phyloP scores from a whole-genome alignment of 2,113 vertebrate species.

The Colistium nudipinnis region DNA sequence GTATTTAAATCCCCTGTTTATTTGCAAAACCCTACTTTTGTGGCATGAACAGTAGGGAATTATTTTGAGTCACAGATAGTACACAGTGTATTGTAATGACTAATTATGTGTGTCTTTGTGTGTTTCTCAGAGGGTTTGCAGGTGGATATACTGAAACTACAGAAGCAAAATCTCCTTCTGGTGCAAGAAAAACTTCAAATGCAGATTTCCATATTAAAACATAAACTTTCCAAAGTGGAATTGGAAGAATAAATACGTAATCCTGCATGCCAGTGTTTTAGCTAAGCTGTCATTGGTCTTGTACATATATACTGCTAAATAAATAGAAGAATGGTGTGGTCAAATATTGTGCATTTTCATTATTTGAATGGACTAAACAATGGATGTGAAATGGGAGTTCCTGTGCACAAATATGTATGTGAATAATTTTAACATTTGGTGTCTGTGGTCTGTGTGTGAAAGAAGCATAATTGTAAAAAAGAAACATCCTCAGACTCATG shows the following conservation, averaged over 20 bases:
- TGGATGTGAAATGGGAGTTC: too few species aligned
- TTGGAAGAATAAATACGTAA: background rate
- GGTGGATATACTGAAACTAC: conserved; percentile 47
- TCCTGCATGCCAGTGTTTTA: background rate
- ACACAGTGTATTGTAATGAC: background rate
- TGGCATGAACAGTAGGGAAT: too few species aligned
- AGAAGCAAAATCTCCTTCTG: conserved; percentile 61
- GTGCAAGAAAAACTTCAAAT: conserved; percentile 60
- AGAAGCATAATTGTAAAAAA: too few species aligned
- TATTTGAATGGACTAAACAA: background rate
- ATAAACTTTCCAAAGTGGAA: background rate
- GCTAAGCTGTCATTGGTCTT: too few species aligned
- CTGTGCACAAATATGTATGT: too few species aligned
- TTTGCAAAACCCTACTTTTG: too few species aligned
- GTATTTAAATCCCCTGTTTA: too few species aligned
- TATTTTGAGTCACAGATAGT: too few species aligned
- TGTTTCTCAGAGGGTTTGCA: conserved; percentile 36
- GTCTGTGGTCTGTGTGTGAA: too few species aligned
- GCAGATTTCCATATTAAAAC: conserved; percentile 53
- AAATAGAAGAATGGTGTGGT: background rate
- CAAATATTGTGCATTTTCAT: background rate
- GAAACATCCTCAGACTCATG: too few species aligned
- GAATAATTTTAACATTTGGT: too few species aligned
- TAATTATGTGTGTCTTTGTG: conserved; percentile 3
- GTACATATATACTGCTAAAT: background rate